phyloP scores from a whole-genome alignment of 2,797 vertebrate genomes.

The Bryconaethiops microstoma region DNA sequence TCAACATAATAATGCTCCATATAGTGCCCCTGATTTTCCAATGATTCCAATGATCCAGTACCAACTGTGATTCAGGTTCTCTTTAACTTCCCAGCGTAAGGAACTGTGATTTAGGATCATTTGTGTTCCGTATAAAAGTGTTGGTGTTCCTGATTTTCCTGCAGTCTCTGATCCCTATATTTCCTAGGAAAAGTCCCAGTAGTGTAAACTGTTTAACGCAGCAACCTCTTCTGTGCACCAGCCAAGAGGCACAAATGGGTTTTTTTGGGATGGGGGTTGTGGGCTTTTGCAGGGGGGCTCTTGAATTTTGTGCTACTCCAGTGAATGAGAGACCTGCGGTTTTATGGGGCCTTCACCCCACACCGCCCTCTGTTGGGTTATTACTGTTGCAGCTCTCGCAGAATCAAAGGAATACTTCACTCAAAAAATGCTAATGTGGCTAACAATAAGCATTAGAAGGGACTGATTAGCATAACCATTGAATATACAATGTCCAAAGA shows the following conservation, averaged over 20 bases:
- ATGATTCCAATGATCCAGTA: no score
- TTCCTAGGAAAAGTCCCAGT: no score
- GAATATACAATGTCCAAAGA: constrained; percentile 3
- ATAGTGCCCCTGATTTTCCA: no score
- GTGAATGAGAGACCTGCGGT: constrained; percentile 42
- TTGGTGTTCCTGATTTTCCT: no score
- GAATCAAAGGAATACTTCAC: constrained; percentile 9
- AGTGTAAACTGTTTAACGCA: no score
- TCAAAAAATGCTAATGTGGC: neutral
- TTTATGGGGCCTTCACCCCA: constrained; percentile 9
- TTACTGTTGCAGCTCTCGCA: neutral
- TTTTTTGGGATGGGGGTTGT: neutral
- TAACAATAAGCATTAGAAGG: constrained; percentile 1
- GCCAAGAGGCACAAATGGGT: neutral
- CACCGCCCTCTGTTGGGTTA: constrained; percentile 22
- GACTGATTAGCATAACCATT: constrained; percentile 12
- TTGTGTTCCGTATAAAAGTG: no score
- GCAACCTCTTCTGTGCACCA: neutral
- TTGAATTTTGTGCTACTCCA: neutral
- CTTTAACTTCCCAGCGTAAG: no score
- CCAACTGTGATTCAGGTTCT: no score
- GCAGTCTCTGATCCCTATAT: no score
- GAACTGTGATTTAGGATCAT: no score
- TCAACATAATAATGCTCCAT: no score
- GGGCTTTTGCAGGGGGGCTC: neutral